Conservation (phyloP, 2,113 vertebrate species). For the Oxyruncus cristatus region DNA sequence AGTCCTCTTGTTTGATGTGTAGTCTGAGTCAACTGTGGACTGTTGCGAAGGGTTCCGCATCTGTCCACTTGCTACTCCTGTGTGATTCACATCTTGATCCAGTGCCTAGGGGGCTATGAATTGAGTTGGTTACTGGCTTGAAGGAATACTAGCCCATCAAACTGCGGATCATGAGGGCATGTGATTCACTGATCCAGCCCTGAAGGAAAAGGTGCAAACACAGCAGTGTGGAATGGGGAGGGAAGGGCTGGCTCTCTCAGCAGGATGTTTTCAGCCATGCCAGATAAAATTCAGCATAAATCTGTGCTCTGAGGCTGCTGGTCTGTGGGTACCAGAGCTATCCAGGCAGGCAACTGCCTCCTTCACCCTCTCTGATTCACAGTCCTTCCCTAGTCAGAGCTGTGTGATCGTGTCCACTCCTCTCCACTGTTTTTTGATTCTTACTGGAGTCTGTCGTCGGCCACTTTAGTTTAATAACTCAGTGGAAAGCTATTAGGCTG, state of each 20-base stretch:
- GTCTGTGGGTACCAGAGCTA: not conserved
- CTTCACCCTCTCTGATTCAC: not conserved
- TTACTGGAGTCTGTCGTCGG: not conserved
- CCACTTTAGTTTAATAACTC: not conserved
- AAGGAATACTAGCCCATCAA: not conserved
- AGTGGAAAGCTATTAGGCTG: not conserved
- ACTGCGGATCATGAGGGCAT: not conserved
- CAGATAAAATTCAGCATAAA: not conserved
- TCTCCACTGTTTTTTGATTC: not conserved
- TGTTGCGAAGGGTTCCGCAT: not conserved
- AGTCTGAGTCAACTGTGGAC: not conserved
- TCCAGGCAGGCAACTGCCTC: not conserved
- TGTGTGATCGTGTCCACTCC: not conserved
- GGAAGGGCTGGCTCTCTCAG: not conserved
- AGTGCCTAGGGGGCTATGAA: not conserved
- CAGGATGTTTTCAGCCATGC: not conserved
- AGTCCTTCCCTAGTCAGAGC: not conserved
- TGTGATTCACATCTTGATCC: not conserved
- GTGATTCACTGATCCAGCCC: not conserved
- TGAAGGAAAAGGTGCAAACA: not conserved
- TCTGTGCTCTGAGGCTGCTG: not conserved
- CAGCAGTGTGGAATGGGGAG: not conserved
- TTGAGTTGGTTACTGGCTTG: not conserved
- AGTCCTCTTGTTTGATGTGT: not conserved
- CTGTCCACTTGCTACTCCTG: not conserved